Base-by-base conservation (phyloP, 92 coral and sea anemone species). In the Siderastrea siderea region DNA sequence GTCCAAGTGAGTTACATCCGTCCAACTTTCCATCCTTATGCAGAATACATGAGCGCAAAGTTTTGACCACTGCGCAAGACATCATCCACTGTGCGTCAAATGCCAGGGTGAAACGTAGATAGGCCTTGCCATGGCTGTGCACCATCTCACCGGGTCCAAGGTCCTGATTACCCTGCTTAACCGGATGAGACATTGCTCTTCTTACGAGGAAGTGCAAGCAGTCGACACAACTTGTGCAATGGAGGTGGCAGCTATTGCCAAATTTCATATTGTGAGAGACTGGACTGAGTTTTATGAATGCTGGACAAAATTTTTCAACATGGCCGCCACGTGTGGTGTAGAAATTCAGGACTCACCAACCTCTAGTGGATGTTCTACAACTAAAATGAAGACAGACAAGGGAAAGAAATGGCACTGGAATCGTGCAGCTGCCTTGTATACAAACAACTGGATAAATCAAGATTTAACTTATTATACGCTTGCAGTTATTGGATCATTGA, bases 61-160 rank as follows among this genome's bases (percentile, higher is more conserved):
- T 91, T 7, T 66, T 91, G 16, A 81, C 80, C 45, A 75, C 86
- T 17, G 85, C 85, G 2, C 94, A 91, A 74, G 86, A 91, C 68
- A 60, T 91, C 48, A 70, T 87, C 69, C 82, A 91, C 88, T 87
- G 71, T 15, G 89, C 89, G 6, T 82, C 94, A 54, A 82, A 82
- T 57, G 55, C 87, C 77, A 71, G 70, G 14, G 83, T 90, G 48
- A 90, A 86, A 59, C 91, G 81, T 84, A 90, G n/a, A 80, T 79
- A 79, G 77, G 88, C 47, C 79, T 86, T 14, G 91, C 91, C 49
- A 90, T 90, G 91, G 83, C 93, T 43, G 67, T 90, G 4, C 91
- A 75, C 72, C 93, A 90, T 67, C 93, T 90, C 72, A 90, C 90
- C 7, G 87, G 91, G 17, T 86, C 75, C 3, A 90, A 90, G 83